Base-by-base conservation (phyloP, 2,888 invertebrate species). In the Eupithecia abbreviata region DNA sequence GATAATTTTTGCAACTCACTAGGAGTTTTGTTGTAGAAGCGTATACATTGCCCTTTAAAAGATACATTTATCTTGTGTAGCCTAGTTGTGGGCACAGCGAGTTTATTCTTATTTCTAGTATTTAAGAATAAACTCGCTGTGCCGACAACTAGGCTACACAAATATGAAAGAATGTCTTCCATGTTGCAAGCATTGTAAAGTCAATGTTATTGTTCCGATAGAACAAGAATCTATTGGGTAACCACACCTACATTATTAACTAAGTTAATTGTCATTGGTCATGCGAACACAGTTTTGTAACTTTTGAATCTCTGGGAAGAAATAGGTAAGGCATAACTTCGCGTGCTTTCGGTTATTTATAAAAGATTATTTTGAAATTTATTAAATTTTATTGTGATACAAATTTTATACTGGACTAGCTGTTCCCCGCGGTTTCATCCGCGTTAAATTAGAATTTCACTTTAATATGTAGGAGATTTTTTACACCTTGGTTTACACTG, bases 231-330 rank as follows among this genome's bases (percentile, higher is more conserved):
- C 58, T 30, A 49, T 82, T 80, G 72, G 43, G 74, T 77, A 81
- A 81, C 71, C 69, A 47, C 77, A 79, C 74, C 72, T 58, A 18
- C 30, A 62, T 62, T 76, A 68, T 65, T 72, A 77, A 75, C 75
- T 77, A 76, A 79, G 74, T 71, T 82, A 82, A 81, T 80, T 77
- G 77, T 70, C 78, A 79, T 81, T 77, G 69, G 81, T 82, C 82
- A 82, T 81, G 82, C 81, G 81, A 82, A 79, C 73, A 41, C 70
- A 68, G 73, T 79, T 81, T 78, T 71, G 79, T 74, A 79, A 79
- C 74, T 76, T 73, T 80, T 73, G 69, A 70, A 66, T 69, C 72
- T 78, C 74, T 80, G 81, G 76, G 81, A 80, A 80, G 68, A 78
- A 77, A 76, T 75, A 30, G 18, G 58, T 10, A 62, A 62, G 30